phyloP scores from a whole-genome alignment of 1,140 invertebrate species.

The Mamestra configurata region DNA sequence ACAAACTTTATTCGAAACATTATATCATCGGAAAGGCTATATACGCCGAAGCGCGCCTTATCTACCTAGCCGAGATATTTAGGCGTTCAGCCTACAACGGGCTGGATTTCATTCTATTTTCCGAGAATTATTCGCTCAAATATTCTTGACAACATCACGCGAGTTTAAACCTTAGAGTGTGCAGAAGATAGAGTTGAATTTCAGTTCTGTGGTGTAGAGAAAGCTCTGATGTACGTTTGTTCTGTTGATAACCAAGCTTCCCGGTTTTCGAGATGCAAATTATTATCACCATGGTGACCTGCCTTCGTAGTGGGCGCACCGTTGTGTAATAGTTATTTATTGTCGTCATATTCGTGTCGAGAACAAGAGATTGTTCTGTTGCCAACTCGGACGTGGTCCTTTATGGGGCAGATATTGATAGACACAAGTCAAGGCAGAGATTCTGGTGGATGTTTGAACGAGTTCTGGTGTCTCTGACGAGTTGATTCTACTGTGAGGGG shows the following conservation, averaged over 20 bases:
- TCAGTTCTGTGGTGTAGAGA: slow-evolving; percentile 61
- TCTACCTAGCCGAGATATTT: slow-evolving; percentile 32
- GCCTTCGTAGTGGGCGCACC: slow-evolving; percentile 52
- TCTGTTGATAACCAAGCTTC: slow-evolving; percentile 78
- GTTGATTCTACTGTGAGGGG: no score
- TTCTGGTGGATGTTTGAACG: not conserved
- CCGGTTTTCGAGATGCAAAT: slow-evolving; percentile 79
- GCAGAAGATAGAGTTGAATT: slow-evolving; percentile 48
- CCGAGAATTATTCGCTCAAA: slow-evolving; percentile 48
- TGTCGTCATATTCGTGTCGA: slow-evolving; percentile 31
- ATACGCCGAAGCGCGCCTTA: not conserved
- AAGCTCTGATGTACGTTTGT: slow-evolving; percentile 76
- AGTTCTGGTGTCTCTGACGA: no score
- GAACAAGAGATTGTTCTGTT: not conserved
- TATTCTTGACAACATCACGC: slow-evolving; percentile 8
- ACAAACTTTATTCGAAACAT: not conserved
- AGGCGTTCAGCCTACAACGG: slow-evolving; percentile 15
- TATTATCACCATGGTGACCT: slow-evolving; percentile 79
- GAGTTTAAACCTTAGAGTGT: slow-evolving; percentile 53
- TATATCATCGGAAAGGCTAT: slow-evolving; percentile 28
- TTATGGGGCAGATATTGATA: not conserved
- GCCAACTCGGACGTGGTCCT: not conserved
- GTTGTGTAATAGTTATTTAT: slow-evolving; percentile 47
- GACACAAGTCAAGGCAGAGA: not conserved
- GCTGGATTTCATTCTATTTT: slow-evolving; percentile 26